Conservation (phyloP, 1,140 invertebrate species). For the Teleogryllus occipitalis region DNA sequence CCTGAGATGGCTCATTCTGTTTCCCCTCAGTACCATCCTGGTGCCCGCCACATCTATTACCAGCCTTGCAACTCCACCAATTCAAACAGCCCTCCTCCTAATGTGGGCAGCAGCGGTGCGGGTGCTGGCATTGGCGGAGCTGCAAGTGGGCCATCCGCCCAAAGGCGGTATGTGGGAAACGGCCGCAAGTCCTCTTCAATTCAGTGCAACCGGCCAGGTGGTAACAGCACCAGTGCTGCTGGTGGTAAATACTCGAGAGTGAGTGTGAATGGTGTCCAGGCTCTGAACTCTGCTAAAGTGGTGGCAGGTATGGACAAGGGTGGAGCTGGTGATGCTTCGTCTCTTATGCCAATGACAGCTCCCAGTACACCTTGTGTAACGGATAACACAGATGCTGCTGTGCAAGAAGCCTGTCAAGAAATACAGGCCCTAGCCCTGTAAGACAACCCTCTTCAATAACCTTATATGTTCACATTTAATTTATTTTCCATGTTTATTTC, state of each 20-base stretch:
- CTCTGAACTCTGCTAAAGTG: neutral
- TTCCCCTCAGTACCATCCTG: neutral
- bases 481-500: neutral
- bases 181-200: neutral
- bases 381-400: neutral
- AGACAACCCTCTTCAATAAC: neutral
- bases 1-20: neutral
- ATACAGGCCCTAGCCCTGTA: neutral
- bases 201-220: neutral
- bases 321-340: neutral
- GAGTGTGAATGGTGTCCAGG: neutral
- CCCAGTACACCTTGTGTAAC: neutral
- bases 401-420: neutral
- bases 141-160: neutral
- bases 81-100: neutral
- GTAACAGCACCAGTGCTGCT: neutral
- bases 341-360: neutral
- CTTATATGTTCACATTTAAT: neutral
- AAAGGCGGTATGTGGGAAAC: neutral
- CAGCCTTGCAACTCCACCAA: neutral
- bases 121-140: neutral
- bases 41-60: constrained; percentile 3
- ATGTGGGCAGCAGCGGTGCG: neutral
- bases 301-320: neutral
- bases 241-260: neutral